These are phyloP conservation scores for Ophonus ardosiacus DNA, from an alignment of 2,888 invertebrate genomes.

Conservation along the genomic window DNA sequence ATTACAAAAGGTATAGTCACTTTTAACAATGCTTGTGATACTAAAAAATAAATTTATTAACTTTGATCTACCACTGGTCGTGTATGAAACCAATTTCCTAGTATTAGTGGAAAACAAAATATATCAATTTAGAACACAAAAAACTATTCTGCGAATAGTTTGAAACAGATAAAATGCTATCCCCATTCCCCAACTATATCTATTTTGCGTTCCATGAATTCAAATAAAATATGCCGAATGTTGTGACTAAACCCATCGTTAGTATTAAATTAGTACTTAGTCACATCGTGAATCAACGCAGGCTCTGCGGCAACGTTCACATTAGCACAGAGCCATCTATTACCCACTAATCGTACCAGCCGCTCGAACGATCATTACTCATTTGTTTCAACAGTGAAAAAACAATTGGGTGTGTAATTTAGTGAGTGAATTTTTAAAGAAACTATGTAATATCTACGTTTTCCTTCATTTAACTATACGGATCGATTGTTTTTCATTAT, in stretches of 20 bases:
- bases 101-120: too few species aligned
- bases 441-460: conserved; percentile 44
- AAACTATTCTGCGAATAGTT: conserved; percentile 10
- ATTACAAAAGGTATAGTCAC: too few species aligned
- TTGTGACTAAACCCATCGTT: conserved; percentile 57
- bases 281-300: conserved; percentile 60
- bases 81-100: too few species aligned
- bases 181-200: background rate
- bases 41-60: too few species aligned
- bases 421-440: background rate
- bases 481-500: conserved; percentile 57
- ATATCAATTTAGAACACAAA: too few species aligned
- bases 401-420: conserved; percentile 7
- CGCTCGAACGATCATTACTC: conserved; percentile 1
- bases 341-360: conserved; percentile 27
- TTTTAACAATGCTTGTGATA: too few species aligned
- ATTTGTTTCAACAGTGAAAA: background rate
- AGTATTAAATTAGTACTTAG: conserved; percentile 60
- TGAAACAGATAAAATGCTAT: background rate
- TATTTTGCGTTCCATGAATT: conserved; percentile 40
- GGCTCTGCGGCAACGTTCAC: conserved; percentile 16
- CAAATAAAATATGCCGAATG: conserved; percentile 51
- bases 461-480: conserved; percentile 55
- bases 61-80: too few species aligned
- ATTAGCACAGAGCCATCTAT: conserved; percentile 44